Percentiles rank a stretch among this genome's conserved stretches.
Conservation (phyloP, 1,140 invertebrate genomes). For the Vanessa atalanta region DNA sequence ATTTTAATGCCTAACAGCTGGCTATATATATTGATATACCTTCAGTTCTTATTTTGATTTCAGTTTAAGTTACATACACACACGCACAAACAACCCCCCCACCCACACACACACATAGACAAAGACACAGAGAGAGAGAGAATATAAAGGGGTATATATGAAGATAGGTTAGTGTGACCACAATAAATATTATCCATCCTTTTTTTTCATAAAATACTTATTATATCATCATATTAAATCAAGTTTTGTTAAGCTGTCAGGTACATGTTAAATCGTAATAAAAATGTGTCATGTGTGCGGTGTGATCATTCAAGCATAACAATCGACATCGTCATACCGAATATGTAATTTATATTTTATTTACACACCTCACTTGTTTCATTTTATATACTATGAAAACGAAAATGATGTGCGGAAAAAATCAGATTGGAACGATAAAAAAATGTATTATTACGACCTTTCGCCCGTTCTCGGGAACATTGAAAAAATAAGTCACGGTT, state of each 20-base stretch:
- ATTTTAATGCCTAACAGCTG: no score
- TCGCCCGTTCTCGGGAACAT: background rate
- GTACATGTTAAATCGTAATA: background rate
- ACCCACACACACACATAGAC: no score
- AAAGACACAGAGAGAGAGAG: no score
- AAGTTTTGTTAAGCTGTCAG: background rate
- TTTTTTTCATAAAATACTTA: no score
- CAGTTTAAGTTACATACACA: no score
- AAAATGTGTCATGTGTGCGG: background rate
- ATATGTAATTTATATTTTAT: slow-evolving; percentile 5
- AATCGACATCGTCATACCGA: slow-evolving; percentile 4
- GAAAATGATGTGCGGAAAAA: slow-evolving; percentile 3
- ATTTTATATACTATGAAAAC: background rate
- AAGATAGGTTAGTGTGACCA: no score
- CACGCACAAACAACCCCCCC: no score
- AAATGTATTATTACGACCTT: slow-evolving; percentile 1
- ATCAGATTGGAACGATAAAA: slow-evolving; percentile 1
- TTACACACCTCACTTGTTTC: slow-evolving; percentile 2
- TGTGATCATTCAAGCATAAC: background rate
- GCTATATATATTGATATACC: no score
- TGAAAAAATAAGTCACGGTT: slow-evolving; percentile 4
- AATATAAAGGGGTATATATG: no score
- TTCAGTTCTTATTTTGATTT: no score
- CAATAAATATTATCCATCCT: no score
- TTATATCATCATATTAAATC: no score